Evolutionary conservation across 2,888 invertebrate genomes (phyloP).

Genomic region (Cerastoderma edule): DNA sequence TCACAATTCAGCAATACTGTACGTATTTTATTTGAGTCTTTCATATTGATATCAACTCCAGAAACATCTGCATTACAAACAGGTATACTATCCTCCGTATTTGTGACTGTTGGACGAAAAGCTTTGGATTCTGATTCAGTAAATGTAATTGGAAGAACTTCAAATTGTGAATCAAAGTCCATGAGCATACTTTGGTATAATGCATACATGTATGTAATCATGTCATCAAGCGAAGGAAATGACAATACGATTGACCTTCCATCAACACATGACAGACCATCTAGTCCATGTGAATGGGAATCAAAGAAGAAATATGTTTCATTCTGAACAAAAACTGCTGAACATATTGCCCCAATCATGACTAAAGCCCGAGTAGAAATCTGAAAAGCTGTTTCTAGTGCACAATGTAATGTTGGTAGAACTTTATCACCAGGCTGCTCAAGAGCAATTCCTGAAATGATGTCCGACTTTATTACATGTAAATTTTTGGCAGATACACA

Average conservation of each 20-base stretch:
- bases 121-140: not conserved
- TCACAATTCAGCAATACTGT: no score
- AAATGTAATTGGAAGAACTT: slow-evolving; percentile 16
- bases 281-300: no score
- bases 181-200: slow-evolving; percentile 7
- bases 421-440: not conserved
- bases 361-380: not conserved
- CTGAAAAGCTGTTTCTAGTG: slow-evolving; percentile 13
- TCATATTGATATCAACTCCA: not conserved
- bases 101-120: not conserved
- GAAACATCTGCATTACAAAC: not conserved
- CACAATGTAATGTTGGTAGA: slow-evolving; percentile 31
- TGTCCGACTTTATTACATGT: slow-evolving; percentile 2
- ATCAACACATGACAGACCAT: no score
- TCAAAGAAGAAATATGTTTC: no score
- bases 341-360: not conserved
- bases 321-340: not conserved
- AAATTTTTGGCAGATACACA: not conserved
- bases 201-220: no score
- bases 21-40: not conserved
- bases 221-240: no score
- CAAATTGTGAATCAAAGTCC: slow-evolving; percentile 19
- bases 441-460: slow-evolving; percentile 16
- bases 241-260: no score
- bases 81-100: not conserved